These are phyloP conservation scores for Platyrinchus mystaceus DNA, from an alignment of 2,797 vertebrate species.

Conservation along the genomic window DNA sequence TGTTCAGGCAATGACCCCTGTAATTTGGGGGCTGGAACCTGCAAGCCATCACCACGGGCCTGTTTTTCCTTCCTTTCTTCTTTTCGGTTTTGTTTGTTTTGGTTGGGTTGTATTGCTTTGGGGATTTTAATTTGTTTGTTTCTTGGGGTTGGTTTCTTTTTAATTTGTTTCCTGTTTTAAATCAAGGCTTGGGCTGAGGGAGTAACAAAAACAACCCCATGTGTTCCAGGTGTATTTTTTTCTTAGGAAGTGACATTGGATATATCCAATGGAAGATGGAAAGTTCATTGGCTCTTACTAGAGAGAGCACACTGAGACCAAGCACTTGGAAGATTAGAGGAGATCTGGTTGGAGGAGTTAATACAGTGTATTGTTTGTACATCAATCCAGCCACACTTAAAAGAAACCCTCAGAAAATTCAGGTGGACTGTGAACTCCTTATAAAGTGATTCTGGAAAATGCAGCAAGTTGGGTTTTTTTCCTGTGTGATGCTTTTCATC, in stretches of 20 bases:
- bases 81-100: neutral
- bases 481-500: neutral
- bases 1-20: neutral
- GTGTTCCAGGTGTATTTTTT: neutral
- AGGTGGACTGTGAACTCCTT: neutral
- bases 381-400: neutral
- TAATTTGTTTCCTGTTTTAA: neutral
- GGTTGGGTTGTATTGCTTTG: accelerated
- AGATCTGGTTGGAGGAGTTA: neutral
- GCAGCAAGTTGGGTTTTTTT: neutral
- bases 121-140: neutral
- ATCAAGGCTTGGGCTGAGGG: neutral
- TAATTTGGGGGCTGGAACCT: constrained; percentile 9
- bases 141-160: neutral
- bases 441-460: neutral
- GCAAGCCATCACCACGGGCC: neutral
- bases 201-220: neutral
- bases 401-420: neutral
- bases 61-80: neutral
- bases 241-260: neutral
- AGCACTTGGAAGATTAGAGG: neutral
- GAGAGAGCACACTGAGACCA: neutral
- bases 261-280: neutral
- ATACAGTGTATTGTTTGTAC: neutral
- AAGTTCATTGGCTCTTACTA: neutral